These are phyloP conservation scores for Xyliphius kryptos DNA, from an alignment of 2,113 vertebrate genomes.

Conservation along the genomic window DNA sequence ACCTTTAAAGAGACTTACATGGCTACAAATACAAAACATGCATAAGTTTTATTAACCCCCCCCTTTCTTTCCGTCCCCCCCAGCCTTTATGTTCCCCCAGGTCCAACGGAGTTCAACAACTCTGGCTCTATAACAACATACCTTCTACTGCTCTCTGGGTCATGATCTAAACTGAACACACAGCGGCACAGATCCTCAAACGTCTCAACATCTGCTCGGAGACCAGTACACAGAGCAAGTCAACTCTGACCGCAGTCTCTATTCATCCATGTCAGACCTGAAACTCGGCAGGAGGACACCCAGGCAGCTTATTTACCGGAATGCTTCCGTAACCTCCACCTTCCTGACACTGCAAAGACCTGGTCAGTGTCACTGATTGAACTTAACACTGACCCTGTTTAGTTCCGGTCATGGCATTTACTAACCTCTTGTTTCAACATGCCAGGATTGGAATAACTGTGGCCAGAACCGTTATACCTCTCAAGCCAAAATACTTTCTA, in stretches of 20 bases:
- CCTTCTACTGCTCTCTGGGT: constrained; percentile 9
- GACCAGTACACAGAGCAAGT: constrained; percentile 6
- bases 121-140: constrained; percentile 9
- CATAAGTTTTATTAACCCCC: too few species aligned
- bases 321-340: constrained; percentile 20
- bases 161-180: constrained; percentile 20
- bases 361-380: constrained; percentile 30
- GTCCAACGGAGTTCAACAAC: background rate
- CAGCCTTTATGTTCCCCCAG: background rate
- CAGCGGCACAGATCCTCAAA: constrained; percentile 17
- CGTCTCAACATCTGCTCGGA: constrained; percentile 30
- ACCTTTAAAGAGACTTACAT: too few species aligned
- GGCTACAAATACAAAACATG: too few species aligned
- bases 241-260: constrained; percentile 18
- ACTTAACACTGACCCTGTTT: constrained; percentile 23
- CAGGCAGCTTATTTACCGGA: constrained; percentile 36
- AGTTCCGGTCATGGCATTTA: too few species aligned
- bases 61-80: too few species aligned
- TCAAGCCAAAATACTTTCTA: too few species aligned
- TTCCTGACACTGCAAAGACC: constrained; percentile 19
- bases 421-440: too few species aligned
- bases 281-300: constrained; percentile 36
- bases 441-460: too few species aligned
- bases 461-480: too few species aligned
- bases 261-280: constrained; percentile 29